A percentile compares a stretch with the other conserved stretches of the same genome.
These are phyloP conservation scores for Plutomurus gul DNA, from an alignment of 1,140 invertebrate species.

Conservation along the genomic window DNA sequence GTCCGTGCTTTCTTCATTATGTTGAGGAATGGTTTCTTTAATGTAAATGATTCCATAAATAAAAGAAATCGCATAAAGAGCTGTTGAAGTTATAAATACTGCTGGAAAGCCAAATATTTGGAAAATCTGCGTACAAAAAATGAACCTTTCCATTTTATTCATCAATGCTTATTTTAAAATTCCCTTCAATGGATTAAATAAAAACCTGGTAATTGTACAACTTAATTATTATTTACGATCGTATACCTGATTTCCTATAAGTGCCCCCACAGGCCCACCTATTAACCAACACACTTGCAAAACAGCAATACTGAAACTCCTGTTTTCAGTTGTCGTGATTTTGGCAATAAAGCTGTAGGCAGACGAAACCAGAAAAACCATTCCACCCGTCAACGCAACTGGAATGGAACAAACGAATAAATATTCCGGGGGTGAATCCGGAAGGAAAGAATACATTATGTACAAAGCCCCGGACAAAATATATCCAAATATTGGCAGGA, in stretches of 20 bases:
- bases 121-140: not conserved
- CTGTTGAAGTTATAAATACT: conserved; percentile 15
- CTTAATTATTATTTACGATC: too few relatives aligned
- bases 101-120: not conserved
- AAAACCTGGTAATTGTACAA: too few relatives aligned
- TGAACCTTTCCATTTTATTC: not conserved
- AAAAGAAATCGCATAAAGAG: not conserved
- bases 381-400: conserved; percentile 34
- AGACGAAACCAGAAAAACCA: not conserved
- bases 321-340: not conserved
- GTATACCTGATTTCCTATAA: not conserved
- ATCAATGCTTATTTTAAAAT: not conserved
- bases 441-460: not conserved
- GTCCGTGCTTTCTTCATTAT: not conserved
- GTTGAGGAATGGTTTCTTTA: not conserved
- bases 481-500: conserved; percentile 31
- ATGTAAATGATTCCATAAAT: not conserved
- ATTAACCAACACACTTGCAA: conserved; percentile 22
- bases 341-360: conserved; percentile 23
- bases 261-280: conserved; percentile 21
- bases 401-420: conserved; percentile 27
- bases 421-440: not conserved
- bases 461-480: not conserved
- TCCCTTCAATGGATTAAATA: not conserved
- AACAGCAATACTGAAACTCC: conserved; percentile 38